phyloP scores from a whole-genome alignment of 2,113 vertebrate species.

The Pterocles orientalis region DNA sequence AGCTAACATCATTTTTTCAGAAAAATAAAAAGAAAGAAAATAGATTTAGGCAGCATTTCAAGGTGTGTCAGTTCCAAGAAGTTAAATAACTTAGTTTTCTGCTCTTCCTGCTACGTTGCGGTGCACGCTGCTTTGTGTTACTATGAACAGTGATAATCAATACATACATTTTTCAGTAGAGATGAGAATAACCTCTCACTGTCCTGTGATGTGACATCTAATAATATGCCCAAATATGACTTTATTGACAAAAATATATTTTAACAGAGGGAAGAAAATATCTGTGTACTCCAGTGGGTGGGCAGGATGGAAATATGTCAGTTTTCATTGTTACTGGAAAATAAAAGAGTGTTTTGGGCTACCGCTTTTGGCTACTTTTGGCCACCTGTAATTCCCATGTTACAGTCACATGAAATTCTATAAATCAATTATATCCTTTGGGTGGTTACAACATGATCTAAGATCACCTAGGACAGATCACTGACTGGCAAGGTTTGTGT shows the following conservation, averaged over 20 bases:
- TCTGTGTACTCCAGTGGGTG: rapidly evolving
- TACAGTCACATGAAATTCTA: background rate
- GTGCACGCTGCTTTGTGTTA: background rate
- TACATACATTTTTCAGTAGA: background rate
- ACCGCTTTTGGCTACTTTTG: background rate
- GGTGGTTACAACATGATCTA: background rate
- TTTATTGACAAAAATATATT: background rate
- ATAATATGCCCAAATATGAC: background rate
- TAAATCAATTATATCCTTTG: background rate
- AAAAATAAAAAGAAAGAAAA: background rate
- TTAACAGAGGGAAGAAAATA: background rate
- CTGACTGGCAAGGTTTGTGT: background rate
- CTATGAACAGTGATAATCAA: background rate
- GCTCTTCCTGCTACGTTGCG: background rate
- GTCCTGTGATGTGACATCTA: background rate
- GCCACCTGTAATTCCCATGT: background rate
- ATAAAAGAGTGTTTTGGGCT: background rate
- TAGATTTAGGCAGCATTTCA: background rate
- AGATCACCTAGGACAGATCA: background rate
- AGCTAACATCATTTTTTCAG: background rate
- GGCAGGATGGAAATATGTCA: background rate
- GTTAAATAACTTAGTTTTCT: background rate
- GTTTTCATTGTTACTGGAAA: background rate
- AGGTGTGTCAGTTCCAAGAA: background rate
- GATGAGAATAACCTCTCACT: background rate